phyloP scores from a whole-genome alignment of 2,113 vertebrate species.

The Eubucco bourcierii region DNA sequence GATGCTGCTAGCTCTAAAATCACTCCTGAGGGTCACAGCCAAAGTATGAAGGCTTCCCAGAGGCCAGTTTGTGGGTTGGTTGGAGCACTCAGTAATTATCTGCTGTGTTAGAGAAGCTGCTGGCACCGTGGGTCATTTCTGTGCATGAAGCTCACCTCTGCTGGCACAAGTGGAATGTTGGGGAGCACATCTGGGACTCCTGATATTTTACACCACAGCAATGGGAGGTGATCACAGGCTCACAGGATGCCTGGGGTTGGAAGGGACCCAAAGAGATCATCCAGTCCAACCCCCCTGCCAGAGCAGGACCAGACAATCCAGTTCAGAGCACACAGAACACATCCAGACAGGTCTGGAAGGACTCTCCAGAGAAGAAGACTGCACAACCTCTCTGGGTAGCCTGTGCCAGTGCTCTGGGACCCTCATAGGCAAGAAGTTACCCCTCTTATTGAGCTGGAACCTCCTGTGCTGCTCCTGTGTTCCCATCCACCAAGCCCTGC shows the following conservation, averaged over 20 bases:
- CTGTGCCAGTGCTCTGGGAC: too few relatives aligned
- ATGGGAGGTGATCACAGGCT: background rate
- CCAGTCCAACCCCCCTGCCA: too few relatives aligned
- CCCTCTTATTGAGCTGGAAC: too few relatives aligned
- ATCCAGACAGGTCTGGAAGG: too few relatives aligned
- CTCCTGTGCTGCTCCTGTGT: background rate
- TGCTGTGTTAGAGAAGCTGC: background rate
- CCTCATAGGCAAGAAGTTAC: too few relatives aligned
- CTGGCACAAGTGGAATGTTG: background rate
- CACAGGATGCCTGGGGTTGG: too few relatives aligned
- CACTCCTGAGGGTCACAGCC: background rate
- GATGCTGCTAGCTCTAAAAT: background rate
- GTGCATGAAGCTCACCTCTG: background rate
- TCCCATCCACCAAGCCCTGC: conserved; percentile 7
- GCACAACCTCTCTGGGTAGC: too few relatives aligned
- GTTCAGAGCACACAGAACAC: too few relatives aligned
- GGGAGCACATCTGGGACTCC: background rate
- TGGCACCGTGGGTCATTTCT: background rate
- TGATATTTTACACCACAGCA: conserved; percentile 4
- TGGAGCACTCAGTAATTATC: background rate
- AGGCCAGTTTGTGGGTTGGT: background rate
- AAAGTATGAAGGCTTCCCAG: background rate
- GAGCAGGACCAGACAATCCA: too few relatives aligned
- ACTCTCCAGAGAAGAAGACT: too few relatives aligned
- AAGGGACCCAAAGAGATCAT: too few relatives aligned